These are phyloP conservation scores for Luscinia megarhynchos DNA, from an alignment of 2,797 vertebrate genomes.

Conservation along the genomic window DNA sequence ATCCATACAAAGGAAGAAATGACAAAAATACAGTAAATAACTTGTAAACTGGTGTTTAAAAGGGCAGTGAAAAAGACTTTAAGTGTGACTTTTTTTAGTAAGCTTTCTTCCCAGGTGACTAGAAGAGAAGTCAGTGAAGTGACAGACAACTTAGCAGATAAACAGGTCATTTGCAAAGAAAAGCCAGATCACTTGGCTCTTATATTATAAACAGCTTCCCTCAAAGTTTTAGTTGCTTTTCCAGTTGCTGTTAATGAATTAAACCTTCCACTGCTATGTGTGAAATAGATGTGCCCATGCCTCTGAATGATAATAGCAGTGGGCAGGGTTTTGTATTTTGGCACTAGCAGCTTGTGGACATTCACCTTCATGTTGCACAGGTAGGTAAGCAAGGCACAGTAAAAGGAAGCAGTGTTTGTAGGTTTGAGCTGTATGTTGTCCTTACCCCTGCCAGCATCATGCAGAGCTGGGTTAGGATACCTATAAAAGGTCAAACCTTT, in stretches of 20 bases:
- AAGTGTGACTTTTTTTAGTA: not conserved
- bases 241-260: not conserved
- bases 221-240: not conserved
- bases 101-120: not conserved
- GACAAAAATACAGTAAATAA: not conserved
- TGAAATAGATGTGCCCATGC: not conserved
- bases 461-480: not conserved
- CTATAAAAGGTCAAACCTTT: constrained; percentile 62
- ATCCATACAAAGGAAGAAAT: not conserved
- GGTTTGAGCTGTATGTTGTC: constrained; percentile 20
- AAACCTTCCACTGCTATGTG: not conserved
- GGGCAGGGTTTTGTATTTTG: not conserved
- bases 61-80: not conserved
- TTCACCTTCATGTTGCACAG: not conserved
- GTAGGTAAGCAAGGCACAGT: not conserved
- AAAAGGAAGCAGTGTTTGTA: not conserved
- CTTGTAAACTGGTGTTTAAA: not conserved
- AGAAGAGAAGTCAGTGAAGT: not conserved
- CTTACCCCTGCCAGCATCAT: constrained; percentile 12
- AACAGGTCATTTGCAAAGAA: not conserved
- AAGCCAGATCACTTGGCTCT: not conserved
- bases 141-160: not conserved
- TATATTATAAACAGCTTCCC: not conserved
- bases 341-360: not conserved
- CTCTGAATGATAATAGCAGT: not conserved